Conservation (phyloP, 2,113 vertebrate species). For the Limanda limanda region DNA sequence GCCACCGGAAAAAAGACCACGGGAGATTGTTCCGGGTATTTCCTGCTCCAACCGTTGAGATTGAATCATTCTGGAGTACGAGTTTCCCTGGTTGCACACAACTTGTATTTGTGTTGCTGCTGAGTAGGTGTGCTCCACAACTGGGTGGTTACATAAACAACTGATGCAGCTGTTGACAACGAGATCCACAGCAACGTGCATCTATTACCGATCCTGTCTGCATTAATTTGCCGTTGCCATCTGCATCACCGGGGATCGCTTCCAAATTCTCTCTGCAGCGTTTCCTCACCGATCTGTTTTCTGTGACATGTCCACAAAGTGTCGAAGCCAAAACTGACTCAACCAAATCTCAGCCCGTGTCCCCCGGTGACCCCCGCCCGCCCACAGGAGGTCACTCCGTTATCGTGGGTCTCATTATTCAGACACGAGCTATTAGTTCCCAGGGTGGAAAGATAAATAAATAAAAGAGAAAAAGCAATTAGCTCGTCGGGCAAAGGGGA, state of each 20-base stretch:
- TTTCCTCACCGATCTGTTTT: conserved; percentile 43
- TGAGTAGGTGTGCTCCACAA: not conserved
- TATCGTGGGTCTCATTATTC: conserved; percentile 11
- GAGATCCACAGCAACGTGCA: conserved; percentile 6
- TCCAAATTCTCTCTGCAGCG: conserved; percentile 31
- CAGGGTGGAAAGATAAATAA: conserved; percentile 12
- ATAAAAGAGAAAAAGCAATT: conserved; percentile 41
- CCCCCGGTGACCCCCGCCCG: conserved; percentile 18
- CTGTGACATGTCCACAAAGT: conserved; percentile 21
- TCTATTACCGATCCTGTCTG: not conserved
- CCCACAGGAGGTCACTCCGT: conserved; percentile 5
- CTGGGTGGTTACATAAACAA: conserved; percentile 7
- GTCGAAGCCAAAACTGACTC: conserved; percentile 10
- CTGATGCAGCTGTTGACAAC: conserved; percentile 24
- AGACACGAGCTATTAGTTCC: conserved; percentile 15
- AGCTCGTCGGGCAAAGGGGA: conserved; percentile 1
- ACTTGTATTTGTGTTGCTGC: not conserved
- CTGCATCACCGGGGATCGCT: not conserved
- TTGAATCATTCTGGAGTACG: not conserved
- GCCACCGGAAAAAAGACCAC: not conserved
- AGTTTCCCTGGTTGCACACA: not conserved
- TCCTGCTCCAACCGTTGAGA: not conserved
- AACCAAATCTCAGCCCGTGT: conserved; percentile 24
- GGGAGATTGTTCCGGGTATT: not conserved
- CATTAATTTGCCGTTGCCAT: conserved; percentile 4